Percentiles rank a stretch among this genome's conserved stretches.
Evolutionary conservation across 2,797 vertebrate species (phyloP).

Genomic region (Chelonia mydas): DNA sequence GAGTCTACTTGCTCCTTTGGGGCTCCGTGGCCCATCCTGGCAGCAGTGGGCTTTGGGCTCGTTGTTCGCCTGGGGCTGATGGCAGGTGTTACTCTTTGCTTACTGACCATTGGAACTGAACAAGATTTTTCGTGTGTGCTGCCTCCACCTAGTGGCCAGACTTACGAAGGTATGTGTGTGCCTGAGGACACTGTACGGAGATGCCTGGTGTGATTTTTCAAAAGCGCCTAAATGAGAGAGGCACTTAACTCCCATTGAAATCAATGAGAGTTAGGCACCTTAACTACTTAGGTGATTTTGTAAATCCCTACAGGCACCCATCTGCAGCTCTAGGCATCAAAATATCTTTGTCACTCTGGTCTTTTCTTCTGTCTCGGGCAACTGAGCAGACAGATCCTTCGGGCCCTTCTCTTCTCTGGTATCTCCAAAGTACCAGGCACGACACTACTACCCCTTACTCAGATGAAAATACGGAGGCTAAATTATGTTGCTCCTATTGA

Average conservation of each 20-base stretch:
- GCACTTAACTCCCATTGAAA: neutral
- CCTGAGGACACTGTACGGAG: no score
- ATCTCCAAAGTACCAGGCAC: neutral
- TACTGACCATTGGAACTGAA: no score
- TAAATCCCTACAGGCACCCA: neutral
- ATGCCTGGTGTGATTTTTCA: neutral
- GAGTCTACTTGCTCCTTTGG: neutral
- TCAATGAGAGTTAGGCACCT: neutral
- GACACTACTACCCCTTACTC: neutral
- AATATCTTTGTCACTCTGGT: neutral
- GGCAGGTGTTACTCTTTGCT: no score
- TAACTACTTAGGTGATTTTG: neutral
- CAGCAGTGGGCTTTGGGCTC: no score
- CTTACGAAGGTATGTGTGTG: no score
- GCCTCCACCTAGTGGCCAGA: no score
- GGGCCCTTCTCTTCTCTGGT: neutral
- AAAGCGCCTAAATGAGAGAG: neutral
- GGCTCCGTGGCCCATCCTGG: no score
- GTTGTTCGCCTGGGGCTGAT: no score
- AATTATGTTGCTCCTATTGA: constrained; percentile 41
- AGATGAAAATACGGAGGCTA: constrained; percentile 13
- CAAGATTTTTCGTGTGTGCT: no score
- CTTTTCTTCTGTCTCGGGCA: neutral
- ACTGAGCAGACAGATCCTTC: neutral
- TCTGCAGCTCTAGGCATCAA: neutral